Percentiles rank a stretch among this genome's conserved stretches.
Evolutionary conservation across 2,888 invertebrate species (phyloP).

Genomic region (Nomada ferruginata): DNA sequence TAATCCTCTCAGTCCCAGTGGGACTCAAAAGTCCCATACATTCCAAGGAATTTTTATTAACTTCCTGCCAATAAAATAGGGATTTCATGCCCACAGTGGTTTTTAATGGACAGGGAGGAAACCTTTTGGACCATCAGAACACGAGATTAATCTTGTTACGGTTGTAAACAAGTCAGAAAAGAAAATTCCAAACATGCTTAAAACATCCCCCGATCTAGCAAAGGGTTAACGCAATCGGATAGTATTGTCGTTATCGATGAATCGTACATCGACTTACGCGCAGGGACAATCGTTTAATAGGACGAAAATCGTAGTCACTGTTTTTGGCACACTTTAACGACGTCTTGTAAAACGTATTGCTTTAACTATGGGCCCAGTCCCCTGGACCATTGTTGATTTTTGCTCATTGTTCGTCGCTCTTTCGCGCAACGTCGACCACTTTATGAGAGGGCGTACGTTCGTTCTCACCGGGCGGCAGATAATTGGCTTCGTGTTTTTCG

Average conservation of each 20-base stretch:
- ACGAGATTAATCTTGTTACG: too few species aligned
- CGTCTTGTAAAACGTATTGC: conserved; percentile 38
- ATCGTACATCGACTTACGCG: too few species aligned
- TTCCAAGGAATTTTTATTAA: too few species aligned
- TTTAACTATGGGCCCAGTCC: conserved; percentile 15
- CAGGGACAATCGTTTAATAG: not conserved
- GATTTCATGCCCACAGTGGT: too few species aligned
- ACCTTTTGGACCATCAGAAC: too few species aligned
- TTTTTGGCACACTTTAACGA: not conserved
- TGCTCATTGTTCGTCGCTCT: conserved; percentile 66
- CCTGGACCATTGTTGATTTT: conserved; percentile 60
- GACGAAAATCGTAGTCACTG: not conserved
- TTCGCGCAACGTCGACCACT: conserved; percentile 54
- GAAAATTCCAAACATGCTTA: too few species aligned
- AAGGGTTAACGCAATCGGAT: not conserved
- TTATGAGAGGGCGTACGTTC: conserved; percentile 73
- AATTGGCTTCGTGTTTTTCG: conserved; percentile 80
- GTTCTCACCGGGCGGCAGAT: conserved; percentile 75
- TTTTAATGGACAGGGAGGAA: too few species aligned
- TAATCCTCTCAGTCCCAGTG: not conserved
- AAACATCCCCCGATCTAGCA: too few species aligned
- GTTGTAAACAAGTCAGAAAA: too few species aligned
- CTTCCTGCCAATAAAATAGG: too few species aligned
- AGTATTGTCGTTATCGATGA: not conserved
- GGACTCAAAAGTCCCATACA: too few species aligned